Conservation (phyloP, 2,113 vertebrate species). For the Gymnorhina tibicen region DNA sequence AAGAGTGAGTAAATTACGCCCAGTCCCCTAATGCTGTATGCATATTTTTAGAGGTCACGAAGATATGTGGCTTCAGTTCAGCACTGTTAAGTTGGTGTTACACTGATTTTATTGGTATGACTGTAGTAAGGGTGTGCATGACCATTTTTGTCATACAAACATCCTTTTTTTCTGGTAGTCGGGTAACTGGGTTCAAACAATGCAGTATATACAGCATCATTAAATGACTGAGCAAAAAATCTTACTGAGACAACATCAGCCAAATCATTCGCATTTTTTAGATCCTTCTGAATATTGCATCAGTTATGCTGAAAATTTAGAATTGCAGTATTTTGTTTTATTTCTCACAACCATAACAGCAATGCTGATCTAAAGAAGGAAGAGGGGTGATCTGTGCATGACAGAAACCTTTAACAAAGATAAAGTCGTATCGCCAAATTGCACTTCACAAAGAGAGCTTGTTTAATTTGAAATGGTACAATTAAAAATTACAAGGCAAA, state of each 20-base stretch:
- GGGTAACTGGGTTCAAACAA: neutral
- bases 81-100: neutral
- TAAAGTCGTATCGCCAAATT: neutral
- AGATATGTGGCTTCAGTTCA: neutral
- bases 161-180: neutral
- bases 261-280: neutral
- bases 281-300: neutral
- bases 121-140: neutral
- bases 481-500: neutral
- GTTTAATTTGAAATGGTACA: neutral
- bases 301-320: neutral
- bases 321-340: neutral
- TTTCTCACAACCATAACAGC: neutral
- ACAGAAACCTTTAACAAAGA: neutral
- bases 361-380: neutral
- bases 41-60: neutral
- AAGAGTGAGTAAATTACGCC: neutral
- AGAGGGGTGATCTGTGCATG: neutral
- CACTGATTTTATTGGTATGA: neutral
- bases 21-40: neutral
- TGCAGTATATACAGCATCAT: neutral
- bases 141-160: rapidly evolving
- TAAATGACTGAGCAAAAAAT: neutral
- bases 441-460: neutral
- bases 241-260: neutral